phyloP scores from a whole-genome alignment of 2,113 vertebrate genomes.

The Hylia prasina region DNA sequence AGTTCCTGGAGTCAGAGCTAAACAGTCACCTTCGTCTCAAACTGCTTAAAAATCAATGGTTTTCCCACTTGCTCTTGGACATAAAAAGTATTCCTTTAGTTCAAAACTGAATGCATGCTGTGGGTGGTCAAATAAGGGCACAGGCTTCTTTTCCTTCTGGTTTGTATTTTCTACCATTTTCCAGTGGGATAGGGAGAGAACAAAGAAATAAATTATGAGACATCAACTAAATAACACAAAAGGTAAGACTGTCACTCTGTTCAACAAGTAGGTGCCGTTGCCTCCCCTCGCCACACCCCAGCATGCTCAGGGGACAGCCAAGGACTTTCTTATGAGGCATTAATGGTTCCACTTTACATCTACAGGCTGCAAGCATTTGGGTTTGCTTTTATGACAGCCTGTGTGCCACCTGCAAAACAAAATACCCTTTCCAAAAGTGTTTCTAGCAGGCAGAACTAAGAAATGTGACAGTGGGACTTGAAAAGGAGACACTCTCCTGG shows the following conservation, averaged over 20 bases:
- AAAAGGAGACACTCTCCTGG: background rate
- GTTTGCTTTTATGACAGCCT: background rate
- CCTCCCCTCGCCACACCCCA: background rate
- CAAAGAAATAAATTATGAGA: background rate
- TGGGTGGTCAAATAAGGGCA: background rate
- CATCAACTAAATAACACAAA: background rate
- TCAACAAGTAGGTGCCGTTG: background rate
- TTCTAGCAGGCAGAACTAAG: background rate
- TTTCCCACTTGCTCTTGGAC: background rate
- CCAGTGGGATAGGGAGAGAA: background rate
- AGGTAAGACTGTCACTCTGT: rapidly evolving
- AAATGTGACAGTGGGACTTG: background rate
- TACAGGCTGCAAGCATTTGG: background rate
- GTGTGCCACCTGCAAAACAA: background rate
- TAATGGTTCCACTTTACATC: background rate
- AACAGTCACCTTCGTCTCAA: background rate
- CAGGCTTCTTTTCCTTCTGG: background rate
- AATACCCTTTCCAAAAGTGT: background rate
- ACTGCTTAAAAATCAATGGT: background rate
- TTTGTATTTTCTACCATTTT: background rate
- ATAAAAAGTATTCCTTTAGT: background rate
- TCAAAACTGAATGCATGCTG: background rate
- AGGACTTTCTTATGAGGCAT: too few relatives aligned
- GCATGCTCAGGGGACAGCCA: background rate
- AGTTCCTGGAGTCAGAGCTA: background rate